Evolutionary conservation across 2,113 vertebrate species (phyloP).

Genomic region (Orycteropus afer): DNA sequence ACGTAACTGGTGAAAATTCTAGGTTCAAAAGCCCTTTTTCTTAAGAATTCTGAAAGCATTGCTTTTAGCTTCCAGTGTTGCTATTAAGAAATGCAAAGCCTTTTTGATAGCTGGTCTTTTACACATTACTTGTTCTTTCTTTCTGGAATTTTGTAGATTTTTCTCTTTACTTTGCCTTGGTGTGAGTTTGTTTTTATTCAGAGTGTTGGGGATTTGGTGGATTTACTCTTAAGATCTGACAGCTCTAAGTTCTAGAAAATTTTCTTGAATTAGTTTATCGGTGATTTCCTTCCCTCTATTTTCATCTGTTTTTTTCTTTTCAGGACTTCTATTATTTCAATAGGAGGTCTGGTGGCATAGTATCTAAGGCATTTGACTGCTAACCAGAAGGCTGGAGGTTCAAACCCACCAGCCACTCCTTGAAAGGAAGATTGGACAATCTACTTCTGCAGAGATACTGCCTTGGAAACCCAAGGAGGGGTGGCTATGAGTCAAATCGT

Average conservation of each 20-base stretch:
- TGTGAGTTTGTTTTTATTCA: constrained; percentile 17
- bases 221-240: not conserved
- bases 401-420: too few species aligned
- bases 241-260: constrained; percentile 41
- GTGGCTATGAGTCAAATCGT: too few species aligned
- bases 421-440: too few species aligned
- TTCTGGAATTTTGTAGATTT: not conserved
- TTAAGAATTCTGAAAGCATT: not conserved
- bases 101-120: not conserved
- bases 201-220: not conserved
- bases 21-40: not conserved
- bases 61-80: not conserved
- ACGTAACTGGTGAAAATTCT: too few species aligned
- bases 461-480: too few species aligned
- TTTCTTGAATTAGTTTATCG: not conserved
- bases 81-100: not conserved
- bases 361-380: too few species aligned
- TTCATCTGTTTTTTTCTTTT: not conserved
- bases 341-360: too few species aligned
- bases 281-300: constrained; percentile 9
- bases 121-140: not conserved
- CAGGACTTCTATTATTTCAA: not conserved
- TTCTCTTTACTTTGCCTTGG: constrained; percentile 8
- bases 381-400: too few species aligned
- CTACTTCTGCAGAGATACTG: too few species aligned